phyloP scores from a whole-genome alignment of 1,140 invertebrate genomes.

The Trichogramma pretiosum region DNA sequence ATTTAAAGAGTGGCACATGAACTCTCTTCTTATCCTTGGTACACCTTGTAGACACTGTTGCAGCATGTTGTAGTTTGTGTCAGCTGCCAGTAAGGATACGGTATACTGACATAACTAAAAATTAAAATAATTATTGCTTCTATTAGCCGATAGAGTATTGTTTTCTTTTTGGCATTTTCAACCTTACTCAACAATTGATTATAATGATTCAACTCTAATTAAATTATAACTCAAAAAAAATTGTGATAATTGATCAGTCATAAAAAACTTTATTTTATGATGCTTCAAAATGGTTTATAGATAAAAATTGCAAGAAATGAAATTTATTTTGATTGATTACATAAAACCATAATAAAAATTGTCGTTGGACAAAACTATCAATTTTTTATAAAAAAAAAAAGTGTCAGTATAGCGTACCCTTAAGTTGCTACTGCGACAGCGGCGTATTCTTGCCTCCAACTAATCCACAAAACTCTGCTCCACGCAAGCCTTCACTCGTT shows the following conservation, averaged over 20 bases:
- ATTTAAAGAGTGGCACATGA: slow-evolving; percentile 15
- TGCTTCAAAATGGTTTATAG: too few relatives aligned
- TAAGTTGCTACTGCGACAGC: slow-evolving; percentile 23
- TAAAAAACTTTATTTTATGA: too few relatives aligned
- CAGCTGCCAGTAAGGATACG: slow-evolving; percentile 18
- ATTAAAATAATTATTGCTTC: slow-evolving; percentile 6
- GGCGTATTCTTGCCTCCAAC: slow-evolving; percentile 39
- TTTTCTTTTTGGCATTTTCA: slow-evolving; percentile 1
- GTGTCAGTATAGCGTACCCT: slow-evolving; percentile 19
- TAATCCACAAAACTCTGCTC: slow-evolving; percentile 94
- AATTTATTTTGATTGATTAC: too few relatives aligned
- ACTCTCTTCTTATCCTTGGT: slow-evolving; percentile 12
- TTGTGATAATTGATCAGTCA: too few relatives aligned
- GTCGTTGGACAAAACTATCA: slow-evolving; percentile 1
- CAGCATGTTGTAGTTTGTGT: slow-evolving; percentile 26
- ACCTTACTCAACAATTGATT: neutral
- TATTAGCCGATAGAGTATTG: too few relatives aligned
- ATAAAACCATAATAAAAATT: too few relatives aligned
- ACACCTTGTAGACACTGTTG: slow-evolving; percentile 10
- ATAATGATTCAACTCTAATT: too few relatives aligned
- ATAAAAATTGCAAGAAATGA: too few relatives aligned
- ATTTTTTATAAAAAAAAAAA: neutral
- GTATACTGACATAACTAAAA: slow-evolving; percentile 21
- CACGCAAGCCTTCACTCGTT: slow-evolving; percentile 91
- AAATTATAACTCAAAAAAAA: too few relatives aligned